A percentile compares a stretch with the other conserved stretches of the same genome.
phyloP scores from a whole-genome alignment of 2,113 vertebrate species.

The Hymenochirus boettgeri region DNA sequence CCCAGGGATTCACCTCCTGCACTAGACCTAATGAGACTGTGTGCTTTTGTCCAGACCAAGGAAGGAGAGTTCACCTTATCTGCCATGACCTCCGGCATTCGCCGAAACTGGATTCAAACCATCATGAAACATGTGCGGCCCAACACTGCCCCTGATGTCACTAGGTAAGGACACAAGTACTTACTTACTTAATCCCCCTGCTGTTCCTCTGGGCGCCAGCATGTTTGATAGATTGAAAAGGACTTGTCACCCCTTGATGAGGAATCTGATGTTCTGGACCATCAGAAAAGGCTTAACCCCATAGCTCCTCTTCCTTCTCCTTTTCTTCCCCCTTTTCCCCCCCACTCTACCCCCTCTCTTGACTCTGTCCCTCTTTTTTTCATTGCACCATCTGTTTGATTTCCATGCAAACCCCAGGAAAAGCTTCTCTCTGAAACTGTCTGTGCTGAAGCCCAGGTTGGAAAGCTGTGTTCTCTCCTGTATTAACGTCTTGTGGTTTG shows the following conservation, averaged over 20 bases:
- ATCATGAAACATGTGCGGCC: slow-evolving; percentile 93
- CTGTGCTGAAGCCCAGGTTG: slow-evolving; percentile 84
- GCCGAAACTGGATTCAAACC: slow-evolving; percentile 96
- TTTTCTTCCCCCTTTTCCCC: not conserved
- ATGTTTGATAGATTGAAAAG: not conserved
- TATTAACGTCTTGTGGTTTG: slow-evolving; percentile 61
- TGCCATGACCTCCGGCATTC: slow-evolving; percentile 95
- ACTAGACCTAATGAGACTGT: not conserved
- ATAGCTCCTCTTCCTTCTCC: not conserved
- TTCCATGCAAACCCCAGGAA: slow-evolving; percentile 76
- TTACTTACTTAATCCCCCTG: not conserved
- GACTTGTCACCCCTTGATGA: not conserved
- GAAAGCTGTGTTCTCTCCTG: slow-evolving; percentile 66
- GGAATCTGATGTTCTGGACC: not conserved
- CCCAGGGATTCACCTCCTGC: too few relatives aligned
- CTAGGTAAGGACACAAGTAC: slow-evolving; percentile 68
- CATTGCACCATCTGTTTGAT: slow-evolving; percentile 59
- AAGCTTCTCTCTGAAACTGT: slow-evolving; percentile 85
- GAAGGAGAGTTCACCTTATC: slow-evolving; percentile 86
- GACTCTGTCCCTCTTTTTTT: slow-evolving; percentile 21
- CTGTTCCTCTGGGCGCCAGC: not conserved
- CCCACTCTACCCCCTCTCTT: slow-evolving; percentile 9
- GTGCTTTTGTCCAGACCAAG: slow-evolving; percentile 69
- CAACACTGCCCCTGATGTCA: slow-evolving; percentile 83
- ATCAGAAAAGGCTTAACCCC: not conserved